phyloP scores from a whole-genome alignment of 2,113 vertebrate species.

The Mus spicilegus region DNA sequence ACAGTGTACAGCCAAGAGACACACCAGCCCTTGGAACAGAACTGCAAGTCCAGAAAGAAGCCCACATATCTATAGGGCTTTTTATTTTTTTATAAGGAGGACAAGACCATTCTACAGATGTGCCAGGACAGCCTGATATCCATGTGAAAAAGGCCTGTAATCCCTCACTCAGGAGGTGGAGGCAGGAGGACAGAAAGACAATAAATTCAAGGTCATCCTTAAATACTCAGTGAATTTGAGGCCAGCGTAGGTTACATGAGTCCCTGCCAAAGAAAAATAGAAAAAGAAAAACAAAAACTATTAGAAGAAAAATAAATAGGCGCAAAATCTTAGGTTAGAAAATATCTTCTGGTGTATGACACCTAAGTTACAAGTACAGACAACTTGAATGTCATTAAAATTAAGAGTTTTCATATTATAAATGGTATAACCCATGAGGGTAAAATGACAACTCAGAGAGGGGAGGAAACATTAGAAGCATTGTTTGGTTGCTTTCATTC shows the following conservation, averaged over 20 bases:
- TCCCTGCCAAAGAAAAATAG: neutral
- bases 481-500: neutral
- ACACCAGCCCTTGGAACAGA: neutral
- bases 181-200: too few species aligned
- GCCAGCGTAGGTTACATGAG: neutral
- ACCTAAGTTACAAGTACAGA: neutral
- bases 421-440: neutral
- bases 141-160: neutral
- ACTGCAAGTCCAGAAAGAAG: neutral
- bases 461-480: too few species aligned
- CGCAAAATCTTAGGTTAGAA: neutral
- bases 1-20: neutral
- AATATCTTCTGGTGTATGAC: neutral
- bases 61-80: neutral
- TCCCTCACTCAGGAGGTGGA: neutral
- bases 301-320: neutral
- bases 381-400: neutral
- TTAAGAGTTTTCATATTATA: neutral
- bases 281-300: neutral
- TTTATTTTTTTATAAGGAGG: neutral
- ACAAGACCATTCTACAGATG: neutral
- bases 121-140: neutral
- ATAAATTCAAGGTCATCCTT: neutral
- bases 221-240: neutral
- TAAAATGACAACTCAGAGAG: neutral